These are phyloP conservation scores for Isotomurus palustris DNA, from an alignment of 2,888 invertebrate genomes.

Conservation along the genomic window DNA sequence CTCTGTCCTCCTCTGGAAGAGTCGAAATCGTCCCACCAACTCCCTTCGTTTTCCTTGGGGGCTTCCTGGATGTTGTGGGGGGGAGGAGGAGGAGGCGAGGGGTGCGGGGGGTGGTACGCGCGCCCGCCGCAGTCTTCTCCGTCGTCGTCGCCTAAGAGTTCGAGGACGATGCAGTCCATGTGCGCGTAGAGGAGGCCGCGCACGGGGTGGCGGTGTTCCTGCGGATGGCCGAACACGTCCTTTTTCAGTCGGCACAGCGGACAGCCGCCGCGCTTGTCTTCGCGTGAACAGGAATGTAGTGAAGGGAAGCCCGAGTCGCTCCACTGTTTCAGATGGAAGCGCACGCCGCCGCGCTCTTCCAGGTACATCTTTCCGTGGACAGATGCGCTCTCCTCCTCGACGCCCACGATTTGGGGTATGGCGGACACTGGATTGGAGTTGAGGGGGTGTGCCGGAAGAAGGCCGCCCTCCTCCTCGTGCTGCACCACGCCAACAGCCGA, in stretches of 20 bases:
- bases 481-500: neutral
- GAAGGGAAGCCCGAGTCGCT: slow-evolving; percentile 14
- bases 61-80: too few species aligned
- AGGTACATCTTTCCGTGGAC: slow-evolving; percentile 39
- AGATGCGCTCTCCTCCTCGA: slow-evolving; percentile 9
- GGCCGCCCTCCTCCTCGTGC: slow-evolving; percentile 1
- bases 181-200: slow-evolving; percentile 34
- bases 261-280: slow-evolving; percentile 11
- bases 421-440: slow-evolving; percentile 11
- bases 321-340: slow-evolving; percentile 33
- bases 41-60: too few species aligned
- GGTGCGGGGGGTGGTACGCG: too few species aligned
- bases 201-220: slow-evolving; percentile 30
- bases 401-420: slow-evolving; percentile 4
- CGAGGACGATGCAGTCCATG: slow-evolving; percentile 37
- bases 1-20: too few species aligned
- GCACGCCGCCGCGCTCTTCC: slow-evolving; percentile 33
- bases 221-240: neutral
- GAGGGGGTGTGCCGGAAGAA: neutral
- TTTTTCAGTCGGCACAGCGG: slow-evolving; percentile 25
- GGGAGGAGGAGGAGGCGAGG: too few species aligned
- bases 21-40: too few species aligned
- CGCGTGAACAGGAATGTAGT: slow-evolving; percentile 16
- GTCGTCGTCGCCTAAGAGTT: slow-evolving; percentile 29
- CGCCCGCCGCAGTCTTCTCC: too few species aligned